phyloP scores from a whole-genome alignment of 2,113 vertebrate genomes.

The Elanoides forficatus region DNA sequence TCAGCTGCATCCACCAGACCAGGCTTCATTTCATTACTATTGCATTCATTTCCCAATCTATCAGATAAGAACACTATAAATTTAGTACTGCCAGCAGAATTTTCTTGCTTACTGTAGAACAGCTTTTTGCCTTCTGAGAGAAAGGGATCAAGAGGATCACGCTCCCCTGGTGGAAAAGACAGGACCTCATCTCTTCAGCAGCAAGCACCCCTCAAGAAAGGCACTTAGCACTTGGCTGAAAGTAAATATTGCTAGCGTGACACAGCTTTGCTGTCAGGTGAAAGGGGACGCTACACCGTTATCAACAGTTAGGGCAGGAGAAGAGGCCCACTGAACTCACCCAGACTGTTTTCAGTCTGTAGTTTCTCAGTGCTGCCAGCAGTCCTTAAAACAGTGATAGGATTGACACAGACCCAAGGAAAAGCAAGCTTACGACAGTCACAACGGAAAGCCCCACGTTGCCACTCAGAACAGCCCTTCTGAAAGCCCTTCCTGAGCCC shows the following conservation, averaged over 20 bases:
- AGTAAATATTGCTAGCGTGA: rapidly evolving
- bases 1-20: background rate
- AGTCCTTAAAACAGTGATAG: background rate
- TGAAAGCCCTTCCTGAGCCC: background rate
- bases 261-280: rapidly evolving
- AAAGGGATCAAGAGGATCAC: background rate
- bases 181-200: background rate
- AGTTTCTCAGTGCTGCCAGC: background rate
- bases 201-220: background rate
- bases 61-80: background rate
- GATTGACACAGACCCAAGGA: background rate
- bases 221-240: rapidly evolving
- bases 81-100: background rate
- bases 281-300: background rate
- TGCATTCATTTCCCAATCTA: background rate
- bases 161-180: background rate
- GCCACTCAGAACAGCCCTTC: background rate
- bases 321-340: no score
- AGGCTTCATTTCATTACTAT: background rate
- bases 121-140: no score
- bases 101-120: background rate
- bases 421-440: background rate
- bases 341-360: rapidly evolving
- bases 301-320: rapidly evolving
- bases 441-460: rapidly evolving